Percentiles rank a stretch among this genome's conserved stretches.
Conservation (phyloP, 2,113 vertebrate species). For the Phrynocephalus versicolor region DNA sequence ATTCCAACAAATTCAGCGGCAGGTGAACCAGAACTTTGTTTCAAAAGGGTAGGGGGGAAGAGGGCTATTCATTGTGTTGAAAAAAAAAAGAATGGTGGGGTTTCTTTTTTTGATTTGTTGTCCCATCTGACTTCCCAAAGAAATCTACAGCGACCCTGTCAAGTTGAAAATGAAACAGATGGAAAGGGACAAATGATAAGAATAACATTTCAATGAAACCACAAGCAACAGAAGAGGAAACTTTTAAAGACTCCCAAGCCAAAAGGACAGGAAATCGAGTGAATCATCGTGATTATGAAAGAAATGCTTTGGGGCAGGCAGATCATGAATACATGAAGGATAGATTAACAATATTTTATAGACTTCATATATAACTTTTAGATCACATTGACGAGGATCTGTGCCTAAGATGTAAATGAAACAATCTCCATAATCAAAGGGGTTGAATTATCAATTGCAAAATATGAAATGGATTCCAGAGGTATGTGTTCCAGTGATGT, state of each 20-base stretch:
- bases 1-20: conserved; percentile 74
- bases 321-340: conserved; percentile 66
- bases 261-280: conserved; percentile 68
- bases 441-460: conserved; percentile 54
- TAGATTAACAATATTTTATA: conserved; percentile 63
- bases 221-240: conserved; percentile 72
- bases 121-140: conserved; percentile 68
- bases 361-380: conserved; percentile 64
- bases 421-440: conserved; percentile 62
- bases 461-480: conserved; percentile 26
- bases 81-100: conserved; percentile 71
- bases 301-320: conserved; percentile 63
- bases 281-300: background rate
- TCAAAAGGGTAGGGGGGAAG: conserved; percentile 39
- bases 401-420: conserved; percentile 62
- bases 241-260: conserved; percentile 70
- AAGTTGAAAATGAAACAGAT: conserved; percentile 70
- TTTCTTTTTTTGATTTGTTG: conserved; percentile 70
- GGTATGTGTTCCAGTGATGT: conserved; percentile 58
- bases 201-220: conserved; percentile 73
- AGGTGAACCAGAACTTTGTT: conserved; percentile 73
- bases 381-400: conserved; percentile 61
- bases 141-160: conserved; percentile 68
- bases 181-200: conserved; percentile 67
- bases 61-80: conserved; percentile 71